Evolutionary conservation across 2,888 invertebrate genomes (phyloP).

Genomic region (Priocnemis perturbator): DNA sequence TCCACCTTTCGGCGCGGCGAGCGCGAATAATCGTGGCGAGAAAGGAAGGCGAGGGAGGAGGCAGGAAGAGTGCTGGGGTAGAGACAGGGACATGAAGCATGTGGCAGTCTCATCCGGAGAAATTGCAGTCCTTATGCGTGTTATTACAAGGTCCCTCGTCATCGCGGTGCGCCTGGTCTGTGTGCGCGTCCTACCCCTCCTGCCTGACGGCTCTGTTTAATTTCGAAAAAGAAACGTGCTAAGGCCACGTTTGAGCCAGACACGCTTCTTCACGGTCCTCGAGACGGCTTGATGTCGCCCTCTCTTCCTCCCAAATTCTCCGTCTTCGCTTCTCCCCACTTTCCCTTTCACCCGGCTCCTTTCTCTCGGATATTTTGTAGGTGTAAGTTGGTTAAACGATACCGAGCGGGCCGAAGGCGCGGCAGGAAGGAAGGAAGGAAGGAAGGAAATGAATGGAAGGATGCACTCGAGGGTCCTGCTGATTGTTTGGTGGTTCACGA

Average conservation of each 20-base stretch:
- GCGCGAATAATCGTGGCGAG: no score
- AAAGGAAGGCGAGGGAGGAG: no score
- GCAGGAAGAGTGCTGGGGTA: no score
- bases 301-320: slow-evolving; percentile 29
- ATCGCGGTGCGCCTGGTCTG: slow-evolving; percentile 1
- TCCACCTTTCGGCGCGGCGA: no score
- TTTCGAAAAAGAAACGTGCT: slow-evolving; percentile 16
- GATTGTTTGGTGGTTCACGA: slow-evolving; percentile 64
- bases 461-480: slow-evolving; percentile 53
- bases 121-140: not conserved
- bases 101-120: not conserved
- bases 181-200: slow-evolving; percentile 3
- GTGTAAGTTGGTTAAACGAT: slow-evolving; percentile 45
- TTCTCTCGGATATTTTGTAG: slow-evolving; percentile 17
- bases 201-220: not conserved
- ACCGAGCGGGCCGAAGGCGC: slow-evolving; percentile 23
- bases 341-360: not conserved
- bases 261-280: slow-evolving; percentile 27
- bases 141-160: slow-evolving; percentile 15
- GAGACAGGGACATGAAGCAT: no score
- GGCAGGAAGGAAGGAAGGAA: slow-evolving; percentile 26
- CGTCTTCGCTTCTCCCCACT: slow-evolving; percentile 19
- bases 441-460: slow-evolving; percentile 47
- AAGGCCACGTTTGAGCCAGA: slow-evolving; percentile 10
- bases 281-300: slow-evolving; percentile 26